These are phyloP conservation scores for Anabas testudineus DNA, from an alignment of 2,797 vertebrate species.

Conservation along the genomic window DNA sequence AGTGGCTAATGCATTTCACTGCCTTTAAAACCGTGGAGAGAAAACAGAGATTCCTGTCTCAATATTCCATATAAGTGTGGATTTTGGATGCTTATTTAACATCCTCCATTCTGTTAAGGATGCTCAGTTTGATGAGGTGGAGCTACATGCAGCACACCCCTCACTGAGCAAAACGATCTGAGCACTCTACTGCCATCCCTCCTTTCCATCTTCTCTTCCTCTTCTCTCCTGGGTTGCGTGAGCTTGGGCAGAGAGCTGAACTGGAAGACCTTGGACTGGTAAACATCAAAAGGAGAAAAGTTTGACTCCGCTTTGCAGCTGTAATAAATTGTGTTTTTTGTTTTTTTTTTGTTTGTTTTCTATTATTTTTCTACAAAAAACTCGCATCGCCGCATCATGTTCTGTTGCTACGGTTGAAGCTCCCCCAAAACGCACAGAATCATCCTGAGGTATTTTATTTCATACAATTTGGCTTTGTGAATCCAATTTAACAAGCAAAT, in stretches of 20 bases:
- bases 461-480: constrained; percentile 82
- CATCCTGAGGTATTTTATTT: constrained; percentile 87
- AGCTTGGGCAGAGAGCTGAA: constrained; percentile 66
- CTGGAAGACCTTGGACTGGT: constrained; percentile 85
- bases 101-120: constrained; percentile 48
- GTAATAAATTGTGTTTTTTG: constrained; percentile 42
- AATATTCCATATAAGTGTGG: constrained; percentile 18
- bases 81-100: constrained; percentile 40
- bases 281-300: constrained; percentile 75
- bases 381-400: constrained; percentile 49
- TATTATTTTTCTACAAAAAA: constrained; percentile 61
- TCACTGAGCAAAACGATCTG: constrained; percentile 41
- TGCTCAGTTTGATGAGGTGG: constrained; percentile 36
- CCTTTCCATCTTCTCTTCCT: constrained; percentile 36
- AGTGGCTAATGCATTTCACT: constrained; percentile 62
- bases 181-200: constrained; percentile 35
- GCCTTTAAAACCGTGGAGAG: constrained; percentile 58
- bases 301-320: constrained; percentile 61
- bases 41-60: constrained; percentile 57
- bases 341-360: constrained; percentile 4
- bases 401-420: constrained; percentile 65
- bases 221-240: constrained; percentile 65
- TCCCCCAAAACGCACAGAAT: constrained; percentile 77
- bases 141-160: constrained; percentile 29
- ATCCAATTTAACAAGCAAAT: constrained; percentile 77